Evolutionary conservation across 2,113 vertebrate genomes (phyloP), one percentile per base, ranked within the genome.

Genomic region (Circaetus gallicus): DNA sequence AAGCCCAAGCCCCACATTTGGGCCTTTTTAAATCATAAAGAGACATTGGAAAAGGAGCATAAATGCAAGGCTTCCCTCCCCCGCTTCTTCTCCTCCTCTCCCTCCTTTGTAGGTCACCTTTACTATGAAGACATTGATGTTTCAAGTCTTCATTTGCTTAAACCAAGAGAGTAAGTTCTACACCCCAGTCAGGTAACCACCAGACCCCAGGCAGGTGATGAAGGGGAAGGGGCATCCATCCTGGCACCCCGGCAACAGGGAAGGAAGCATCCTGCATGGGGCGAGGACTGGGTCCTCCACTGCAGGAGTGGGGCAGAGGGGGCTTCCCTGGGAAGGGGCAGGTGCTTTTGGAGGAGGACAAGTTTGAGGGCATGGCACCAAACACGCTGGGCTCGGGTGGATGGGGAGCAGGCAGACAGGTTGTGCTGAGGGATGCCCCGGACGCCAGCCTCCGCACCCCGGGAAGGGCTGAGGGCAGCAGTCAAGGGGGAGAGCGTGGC

Each of bases 51-150:
- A 95, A 88, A 89, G 82, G 74, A 62, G 45, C 26, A 95, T 82
- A 94, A 76, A 93, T 0, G 5, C 69, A 76, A 76, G 65, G 71
- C 34, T 5, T 13, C 32, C 10, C 50, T 26, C 19, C 16, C 38
- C 29, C 22, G 16, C 71, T 20, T 7, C 49, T 66, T 81, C 66
- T 63, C 49, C 58, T 89, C 79, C 59, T 72, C 31, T 85, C 81
- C 77, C 26, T 74, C 65, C 81, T 95, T 93, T 95, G 74, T 94
- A 95, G 87, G 91, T 96, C 87, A 94, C 89, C 91, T 95, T 95
- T 97, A 80, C 87, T 66, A 91, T 66, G 84, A 94, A 93, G 71
- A 94, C 45, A 47, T 12, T 55, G 84, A 89, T 66, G 70, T 53
- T 94, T 87, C 58, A 65, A 82, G 89, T 77, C 89, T 89, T 93